These are phyloP conservation scores for Seira musarum DNA, from an alignment of 2,888 invertebrate genomes.

Conservation along the genomic window DNA sequence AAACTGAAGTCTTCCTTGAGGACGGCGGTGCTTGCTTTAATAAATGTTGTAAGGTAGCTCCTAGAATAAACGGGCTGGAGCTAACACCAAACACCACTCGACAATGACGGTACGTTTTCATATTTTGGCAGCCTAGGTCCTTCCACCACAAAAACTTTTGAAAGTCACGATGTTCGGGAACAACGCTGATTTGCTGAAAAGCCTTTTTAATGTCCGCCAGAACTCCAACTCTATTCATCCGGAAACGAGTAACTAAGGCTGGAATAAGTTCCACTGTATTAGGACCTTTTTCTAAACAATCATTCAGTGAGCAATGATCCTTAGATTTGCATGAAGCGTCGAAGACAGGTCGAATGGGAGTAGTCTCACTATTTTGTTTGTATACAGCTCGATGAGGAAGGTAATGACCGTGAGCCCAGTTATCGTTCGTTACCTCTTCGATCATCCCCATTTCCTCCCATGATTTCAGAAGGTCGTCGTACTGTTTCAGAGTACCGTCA, in stretches of 20 bases:
- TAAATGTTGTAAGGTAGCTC: slow-evolving; percentile 67
- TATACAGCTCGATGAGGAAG: slow-evolving; percentile 64
- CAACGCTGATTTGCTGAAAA: slow-evolving; percentile 36
- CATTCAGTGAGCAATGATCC: slow-evolving; percentile 54
- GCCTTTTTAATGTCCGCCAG: slow-evolving; percentile 37
- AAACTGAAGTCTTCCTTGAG: neutral
- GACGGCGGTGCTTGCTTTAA: slow-evolving; percentile 42
- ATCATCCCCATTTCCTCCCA: slow-evolving; percentile 13
- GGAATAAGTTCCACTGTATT: slow-evolving; percentile 64
- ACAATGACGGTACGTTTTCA: slow-evolving; percentile 59
- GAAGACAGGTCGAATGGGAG: slow-evolving; percentile 19
- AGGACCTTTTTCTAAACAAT: slow-evolving; percentile 65
- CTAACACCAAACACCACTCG: slow-evolving; percentile 69
- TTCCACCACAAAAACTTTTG: slow-evolving; percentile 47
- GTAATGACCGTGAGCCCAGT: slow-evolving; percentile 18
- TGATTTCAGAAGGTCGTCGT: neutral
- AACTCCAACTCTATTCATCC: slow-evolving; percentile 17
- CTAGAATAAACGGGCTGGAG: slow-evolving; percentile 61
- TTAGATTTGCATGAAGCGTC: slow-evolving; percentile 41
- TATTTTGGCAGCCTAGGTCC: neutral
- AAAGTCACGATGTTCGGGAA: slow-evolving; percentile 15
- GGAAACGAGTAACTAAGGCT: slow-evolving; percentile 26
- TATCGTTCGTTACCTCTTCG: slow-evolving; percentile 4
- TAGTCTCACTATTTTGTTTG: slow-evolving; percentile 40
- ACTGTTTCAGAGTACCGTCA: neutral